phyloP scores from a whole-genome alignment of 2,113 vertebrate species.

The Falcunculus frontatus region DNA sequence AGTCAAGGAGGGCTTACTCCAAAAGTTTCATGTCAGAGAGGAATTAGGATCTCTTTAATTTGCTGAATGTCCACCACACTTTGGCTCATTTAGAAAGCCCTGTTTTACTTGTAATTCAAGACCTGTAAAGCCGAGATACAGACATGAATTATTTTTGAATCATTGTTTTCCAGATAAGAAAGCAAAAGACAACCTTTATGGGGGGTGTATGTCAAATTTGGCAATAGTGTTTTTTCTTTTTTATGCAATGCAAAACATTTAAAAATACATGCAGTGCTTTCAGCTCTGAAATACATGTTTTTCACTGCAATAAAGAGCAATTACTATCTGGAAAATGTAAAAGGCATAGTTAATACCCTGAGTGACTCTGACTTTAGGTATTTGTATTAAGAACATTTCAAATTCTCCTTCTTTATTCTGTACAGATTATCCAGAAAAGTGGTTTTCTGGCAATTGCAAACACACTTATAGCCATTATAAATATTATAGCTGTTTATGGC shows the following conservation, averaged over 20 bases:
- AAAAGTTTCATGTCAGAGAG: neutral
- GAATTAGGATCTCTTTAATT: neutral
- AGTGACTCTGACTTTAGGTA: neutral
- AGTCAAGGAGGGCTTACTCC: neutral
- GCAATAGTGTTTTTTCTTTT: neutral
- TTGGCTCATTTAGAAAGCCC: neutral
- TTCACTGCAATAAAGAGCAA: neutral
- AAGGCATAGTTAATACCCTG: neutral
- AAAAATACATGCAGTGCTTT: neutral
- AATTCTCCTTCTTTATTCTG: neutral
- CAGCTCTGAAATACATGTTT: neutral
- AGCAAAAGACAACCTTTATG: neutral
- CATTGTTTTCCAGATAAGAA: neutral
- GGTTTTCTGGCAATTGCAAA: neutral
- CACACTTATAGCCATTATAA: neutral
- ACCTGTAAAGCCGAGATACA: neutral
- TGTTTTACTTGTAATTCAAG: neutral
- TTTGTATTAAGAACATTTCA: neutral
- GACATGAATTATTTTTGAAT: neutral
- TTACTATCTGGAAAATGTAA: neutral
- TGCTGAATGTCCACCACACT: neutral
- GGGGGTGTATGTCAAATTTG: neutral
- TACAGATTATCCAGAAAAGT: neutral
- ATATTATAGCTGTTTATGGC: neutral
- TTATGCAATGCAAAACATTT: neutral